Evolutionary conservation across 1,140 invertebrate genomes (phyloP).

Genomic region (Trichoplusia ni): DNA sequence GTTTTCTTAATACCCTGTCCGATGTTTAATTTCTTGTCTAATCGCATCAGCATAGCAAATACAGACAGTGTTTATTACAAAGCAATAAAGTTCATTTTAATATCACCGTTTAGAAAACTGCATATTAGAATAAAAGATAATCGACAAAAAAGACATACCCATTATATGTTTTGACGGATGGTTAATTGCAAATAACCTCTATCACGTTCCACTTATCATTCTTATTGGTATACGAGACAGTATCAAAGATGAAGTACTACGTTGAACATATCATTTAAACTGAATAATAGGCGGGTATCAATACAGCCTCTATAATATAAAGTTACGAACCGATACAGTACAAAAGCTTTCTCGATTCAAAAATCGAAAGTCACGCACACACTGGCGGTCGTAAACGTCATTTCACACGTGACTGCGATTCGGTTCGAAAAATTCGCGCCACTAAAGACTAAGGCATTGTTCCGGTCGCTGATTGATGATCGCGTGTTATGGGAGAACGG

Average conservation of each 20-base stretch:
- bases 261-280: not conserved
- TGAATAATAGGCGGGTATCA: constrained; percentile 9
- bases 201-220: too few relatives aligned
- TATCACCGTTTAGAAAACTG: too few relatives aligned
- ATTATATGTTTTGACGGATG: too few relatives aligned
- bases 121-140: too few relatives aligned
- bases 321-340: not conserved
- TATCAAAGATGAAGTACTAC: not conserved
- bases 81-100: too few relatives aligned
- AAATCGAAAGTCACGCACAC: constrained; percentile 45
- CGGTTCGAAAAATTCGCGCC: constrained; percentile 46
- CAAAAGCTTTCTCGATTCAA: constrained; percentile 31
- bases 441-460: constrained; percentile 57
- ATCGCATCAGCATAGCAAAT: too few relatives aligned
- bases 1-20: constrained; percentile 1
- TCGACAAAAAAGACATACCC: too few relatives aligned
- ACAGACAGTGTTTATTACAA: too few relatives aligned
- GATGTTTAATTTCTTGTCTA: constrained; percentile 6
- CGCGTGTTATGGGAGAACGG: constrained; percentile 57
- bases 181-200: too few relatives aligned
- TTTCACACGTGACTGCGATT: constrained; percentile 36
- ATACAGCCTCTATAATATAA: constrained; percentile 5
- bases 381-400: constrained; percentile 29
- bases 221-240: too few relatives aligned
- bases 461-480: constrained; percentile 60